A percentile compares a stretch with the other conserved stretches of the same genome.
phyloP scores from a whole-genome alignment of 2,797 vertebrate genomes.

The Pseudotriccus pelzelni region DNA sequence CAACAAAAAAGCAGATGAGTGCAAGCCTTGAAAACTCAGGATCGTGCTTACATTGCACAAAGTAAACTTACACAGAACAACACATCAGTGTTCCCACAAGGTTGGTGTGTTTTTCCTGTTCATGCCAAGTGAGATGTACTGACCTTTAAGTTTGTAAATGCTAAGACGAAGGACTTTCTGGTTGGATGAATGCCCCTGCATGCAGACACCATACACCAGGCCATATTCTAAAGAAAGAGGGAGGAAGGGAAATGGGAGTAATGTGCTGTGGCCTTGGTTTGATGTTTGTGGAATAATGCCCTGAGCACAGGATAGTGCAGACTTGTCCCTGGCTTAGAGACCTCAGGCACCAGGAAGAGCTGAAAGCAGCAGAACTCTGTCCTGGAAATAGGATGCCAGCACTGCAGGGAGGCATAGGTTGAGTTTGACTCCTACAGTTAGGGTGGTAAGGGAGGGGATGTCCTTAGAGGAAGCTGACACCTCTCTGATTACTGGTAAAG shows the following conservation, averaged over 20 bases:
- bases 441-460: background rate
- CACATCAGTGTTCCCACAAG: background rate
- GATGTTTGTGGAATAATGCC: background rate
- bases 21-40: background rate
- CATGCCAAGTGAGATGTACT: background rate
- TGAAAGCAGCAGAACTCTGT: background rate
- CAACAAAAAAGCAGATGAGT: background rate
- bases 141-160: background rate
- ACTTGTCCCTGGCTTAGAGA: background rate
- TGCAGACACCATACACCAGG: background rate
- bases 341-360: background rate
- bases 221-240: background rate
- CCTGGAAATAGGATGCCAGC: background rate
- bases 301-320: background rate
- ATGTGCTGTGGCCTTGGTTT: background rate
- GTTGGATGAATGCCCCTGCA: background rate
- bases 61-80: background rate
- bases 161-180: background rate
- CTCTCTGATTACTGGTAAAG: background rate
- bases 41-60: fast-evolving
- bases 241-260: background rate
- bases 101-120: background rate
- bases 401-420: background rate
- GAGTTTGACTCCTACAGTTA: background rate
- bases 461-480: background rate